Evolutionary conservation across 2,113 vertebrate species (phyloP).

Genomic region (Danionella cerebrum): DNA sequence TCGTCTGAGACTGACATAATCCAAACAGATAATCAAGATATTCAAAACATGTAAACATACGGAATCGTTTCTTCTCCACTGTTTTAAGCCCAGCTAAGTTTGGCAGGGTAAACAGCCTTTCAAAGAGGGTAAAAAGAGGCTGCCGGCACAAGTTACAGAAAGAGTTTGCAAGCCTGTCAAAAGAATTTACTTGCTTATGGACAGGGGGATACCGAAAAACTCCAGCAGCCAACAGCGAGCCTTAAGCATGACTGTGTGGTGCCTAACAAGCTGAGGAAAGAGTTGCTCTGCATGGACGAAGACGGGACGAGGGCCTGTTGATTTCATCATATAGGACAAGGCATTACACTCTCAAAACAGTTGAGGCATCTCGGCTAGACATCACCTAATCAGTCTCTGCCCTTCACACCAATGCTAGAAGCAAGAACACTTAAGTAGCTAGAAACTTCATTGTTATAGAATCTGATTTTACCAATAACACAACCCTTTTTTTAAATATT

Average conservation of each 20-base stretch:
- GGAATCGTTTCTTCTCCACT: not conserved
- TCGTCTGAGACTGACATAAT: not conserved
- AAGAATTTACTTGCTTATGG: conserved; percentile 25
- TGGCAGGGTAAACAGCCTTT: not conserved
- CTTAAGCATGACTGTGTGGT: not conserved
- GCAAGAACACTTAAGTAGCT: not conserved
- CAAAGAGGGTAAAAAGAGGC: not conserved
- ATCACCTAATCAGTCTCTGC: not conserved
- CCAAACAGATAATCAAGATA: not conserved
- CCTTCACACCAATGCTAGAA: not conserved
- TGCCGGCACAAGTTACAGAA: conserved; percentile 24
- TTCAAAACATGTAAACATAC: not conserved
- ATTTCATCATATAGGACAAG: conserved; percentile 10
- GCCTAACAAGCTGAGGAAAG: conserved; percentile 24
- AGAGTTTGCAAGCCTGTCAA: conserved; percentile 28
- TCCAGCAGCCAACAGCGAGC: conserved; percentile 9
- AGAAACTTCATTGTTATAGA: not conserved
- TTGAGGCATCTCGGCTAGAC: not conserved
- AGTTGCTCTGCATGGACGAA: not conserved
- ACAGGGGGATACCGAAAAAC: not conserved
- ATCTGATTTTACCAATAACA: not conserved
- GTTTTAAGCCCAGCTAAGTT: not conserved
- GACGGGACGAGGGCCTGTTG: not conserved
- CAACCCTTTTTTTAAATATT: not conserved
- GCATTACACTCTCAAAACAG: not conserved